A percentile compares a stretch with the other conserved stretches of the same genome.
Evolutionary conservation across 1,140 invertebrate species (phyloP).

Genomic region (Saccostrea echinata): DNA sequence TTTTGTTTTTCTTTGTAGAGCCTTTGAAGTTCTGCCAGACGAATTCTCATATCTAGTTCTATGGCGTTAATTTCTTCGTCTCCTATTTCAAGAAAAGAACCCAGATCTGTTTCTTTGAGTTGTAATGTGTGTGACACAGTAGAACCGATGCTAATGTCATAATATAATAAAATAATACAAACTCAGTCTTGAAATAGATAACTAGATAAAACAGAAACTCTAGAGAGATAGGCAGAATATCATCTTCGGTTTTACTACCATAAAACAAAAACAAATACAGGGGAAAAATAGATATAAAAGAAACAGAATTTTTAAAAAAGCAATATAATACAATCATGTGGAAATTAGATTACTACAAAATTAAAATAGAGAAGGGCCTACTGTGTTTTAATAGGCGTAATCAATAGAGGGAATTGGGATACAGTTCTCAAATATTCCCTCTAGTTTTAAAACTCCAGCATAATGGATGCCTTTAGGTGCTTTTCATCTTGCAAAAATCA

Average conservation of each 20-base stretch:
- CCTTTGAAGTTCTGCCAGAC: constrained; percentile 88
- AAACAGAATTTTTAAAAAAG: neutral
- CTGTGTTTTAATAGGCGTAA: constrained; percentile 5
- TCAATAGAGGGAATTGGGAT: neutral
- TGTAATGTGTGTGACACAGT: constrained; percentile 61
- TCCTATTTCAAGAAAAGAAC: constrained; percentile 73
- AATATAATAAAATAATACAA: constrained; percentile 2
- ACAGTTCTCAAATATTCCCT: neutral
- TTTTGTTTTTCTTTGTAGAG: constrained; percentile 91
- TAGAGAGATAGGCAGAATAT: neutral
- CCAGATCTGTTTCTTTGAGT: constrained; percentile 74
- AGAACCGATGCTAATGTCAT: constrained; percentile 16
- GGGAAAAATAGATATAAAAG: neutral
- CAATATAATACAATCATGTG: constrained; percentile 1
- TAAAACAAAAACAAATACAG: neutral
- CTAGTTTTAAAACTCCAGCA: neutral
- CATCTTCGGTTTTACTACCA: neutral
- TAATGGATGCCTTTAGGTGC: constrained; percentile 26
- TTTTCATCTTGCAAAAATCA: constrained; percentile 20
- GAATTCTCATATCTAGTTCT: constrained; percentile 89
- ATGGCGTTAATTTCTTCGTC: constrained; percentile 85
- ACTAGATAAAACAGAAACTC: neutral
- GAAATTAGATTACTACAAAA: constrained; percentile 24
- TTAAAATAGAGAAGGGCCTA: neutral
- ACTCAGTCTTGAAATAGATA: constrained; percentile 15